Evolutionary conservation across 2,113 vertebrate genomes (phyloP), one percentile per base, ranked within the genome.

Genomic region (Podiceps cristatus): DNA sequence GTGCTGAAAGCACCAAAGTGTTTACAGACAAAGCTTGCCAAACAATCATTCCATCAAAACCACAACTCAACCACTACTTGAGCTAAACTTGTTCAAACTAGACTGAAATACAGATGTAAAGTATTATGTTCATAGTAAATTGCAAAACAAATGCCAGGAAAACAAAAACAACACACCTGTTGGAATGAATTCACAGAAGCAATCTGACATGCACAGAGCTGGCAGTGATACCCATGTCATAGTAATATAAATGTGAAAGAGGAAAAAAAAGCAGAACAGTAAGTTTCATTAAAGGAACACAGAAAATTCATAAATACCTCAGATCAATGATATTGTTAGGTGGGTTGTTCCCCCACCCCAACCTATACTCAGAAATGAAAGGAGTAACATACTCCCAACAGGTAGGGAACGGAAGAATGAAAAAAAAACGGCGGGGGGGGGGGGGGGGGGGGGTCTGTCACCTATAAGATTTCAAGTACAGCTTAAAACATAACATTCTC

Each of bases 11-110:
- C 58, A 35, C 58, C 23, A 2, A 81, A 91, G 86, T 52, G 58
- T 96, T 98, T 98, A 97, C 60, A 42, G 67, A 75, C 22, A 4
- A 68, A 92, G 40, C 59, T 77, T 97, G 92, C 97, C 97, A 97
- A 96, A 95, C 82, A 96, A 66, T 55, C 89, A 85, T 95, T 93
- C 87, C 95, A 95, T 56, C 84, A 85, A 93, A 97, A 96, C 94
- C 96, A 96, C 93, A 7, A 55, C 89, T 90, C 87, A 96, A 95
- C 91, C 93, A 96, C 86, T 69, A 81, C 97, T 81, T 94, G 73
- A 98, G 96, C 79, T 90, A 84, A 97, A 98, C 98, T 97, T 98
- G 97, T 96, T 91, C 47, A 5, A 93, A 95, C 95, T 91, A 96
- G 88, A 90, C 37, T 86, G 23, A 97, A 95, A 95, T 42, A 87